phyloP scores from a whole-genome alignment of 2,888 invertebrate genomes.

The Vandiemenella viatica region DNA sequence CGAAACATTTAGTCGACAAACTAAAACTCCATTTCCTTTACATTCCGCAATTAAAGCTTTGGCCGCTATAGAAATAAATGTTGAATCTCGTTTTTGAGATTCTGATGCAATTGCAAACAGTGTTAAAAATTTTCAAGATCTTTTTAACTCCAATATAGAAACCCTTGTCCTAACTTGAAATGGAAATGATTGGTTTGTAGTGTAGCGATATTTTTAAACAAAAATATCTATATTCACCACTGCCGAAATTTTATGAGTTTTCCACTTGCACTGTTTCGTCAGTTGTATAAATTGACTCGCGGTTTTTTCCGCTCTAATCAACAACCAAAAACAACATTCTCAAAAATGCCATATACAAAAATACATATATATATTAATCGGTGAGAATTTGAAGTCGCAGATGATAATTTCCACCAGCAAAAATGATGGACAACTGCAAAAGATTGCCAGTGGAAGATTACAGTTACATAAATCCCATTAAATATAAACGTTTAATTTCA shows the following conservation, averaged over 20 bases:
- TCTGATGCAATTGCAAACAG: neutral
- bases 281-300: neutral
- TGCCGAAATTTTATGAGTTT: neutral
- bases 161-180: neutral
- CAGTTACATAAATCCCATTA: neutral
- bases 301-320: neutral
- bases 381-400: neutral
- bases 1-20: constrained; percentile 19
- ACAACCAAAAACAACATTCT: neutral
- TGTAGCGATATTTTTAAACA: neutral
- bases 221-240: neutral
- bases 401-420: neutral
- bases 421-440: neutral
- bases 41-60: constrained; percentile 17
- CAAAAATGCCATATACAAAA: no score
- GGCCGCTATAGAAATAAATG: constrained; percentile 13
- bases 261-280: neutral
- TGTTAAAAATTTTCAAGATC: neutral
- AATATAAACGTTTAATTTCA: neutral
- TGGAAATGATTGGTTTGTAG: neutral
- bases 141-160: neutral
- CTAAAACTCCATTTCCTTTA: constrained; percentile 18
- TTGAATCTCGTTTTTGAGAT: neutral
- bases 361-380: neutral
- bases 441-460: neutral